Evolutionary conservation across 2,797 vertebrate species (phyloP), one percentile per base, ranked within the genome.

Genomic region (Leuciscus waleckii): DNA sequence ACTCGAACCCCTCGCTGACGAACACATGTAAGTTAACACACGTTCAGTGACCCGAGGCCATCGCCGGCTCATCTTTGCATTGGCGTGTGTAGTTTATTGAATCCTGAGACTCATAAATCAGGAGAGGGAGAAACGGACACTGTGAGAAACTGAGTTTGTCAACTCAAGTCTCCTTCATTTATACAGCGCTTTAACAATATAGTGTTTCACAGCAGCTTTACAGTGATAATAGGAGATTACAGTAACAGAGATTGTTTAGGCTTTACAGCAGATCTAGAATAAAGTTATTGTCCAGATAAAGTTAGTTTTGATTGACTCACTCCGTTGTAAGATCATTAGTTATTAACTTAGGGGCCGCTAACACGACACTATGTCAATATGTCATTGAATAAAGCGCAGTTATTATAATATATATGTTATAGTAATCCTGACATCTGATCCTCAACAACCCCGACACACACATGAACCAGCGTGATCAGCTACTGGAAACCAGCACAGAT

Each of bases 41-140:
- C 4, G 17, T 23, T n/a, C 35, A 19, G 54, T 61, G 75, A 61
- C 16, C 76, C 2, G 23, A 61, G 54, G n/a, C 23, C 10, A 10
- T 37, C 17, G 17, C 17, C 65, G 17, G 65, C 21, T 76, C 74
- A 3, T 78, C 35, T 41, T 5, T 61, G 54, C 35, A 32, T 8
- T 61, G 10, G 14, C 9, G 2, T 21, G 8, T 13, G 54, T 41
- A 17, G 56, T 29, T 78, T 63, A 61, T 63, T 61, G 8, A 78
- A 78, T 78, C 56, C 16, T 21, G 76, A 8, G 76, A 56, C 56
- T 43, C 54, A 63, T 29, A 78, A 63, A 61, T 61, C 56, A 26
- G 23, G 23, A 61, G 37, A 61, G 37, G 35, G 75, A 58, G 61
- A 58, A 78, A 58, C 7, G 23, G 7, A 26, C 23, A 43, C 68